phyloP scores from a whole-genome alignment of 2,888 invertebrate species.

The Tetrapedia diversipes region DNA sequence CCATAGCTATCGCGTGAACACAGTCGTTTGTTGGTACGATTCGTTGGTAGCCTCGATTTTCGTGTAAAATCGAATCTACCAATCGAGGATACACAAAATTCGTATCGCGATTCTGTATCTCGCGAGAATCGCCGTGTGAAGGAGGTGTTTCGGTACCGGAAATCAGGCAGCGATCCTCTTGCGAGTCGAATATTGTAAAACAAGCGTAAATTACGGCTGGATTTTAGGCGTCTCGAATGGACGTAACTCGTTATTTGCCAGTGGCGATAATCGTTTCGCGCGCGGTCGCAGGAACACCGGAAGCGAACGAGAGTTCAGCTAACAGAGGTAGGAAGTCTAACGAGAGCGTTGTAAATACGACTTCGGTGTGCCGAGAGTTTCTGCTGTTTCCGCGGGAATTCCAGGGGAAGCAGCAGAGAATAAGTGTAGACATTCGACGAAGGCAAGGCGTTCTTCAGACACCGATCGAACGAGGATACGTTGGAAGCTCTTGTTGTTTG shows the following conservation, averaged over 20 bases:
- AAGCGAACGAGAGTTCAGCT: constrained; percentile 19
- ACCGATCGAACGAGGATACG: constrained; percentile 2
- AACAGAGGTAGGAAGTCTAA: constrained; percentile 3
- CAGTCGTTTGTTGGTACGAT: too few relatives aligned
- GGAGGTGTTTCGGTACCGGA: neutral
- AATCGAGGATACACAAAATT: too few relatives aligned
- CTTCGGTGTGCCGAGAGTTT: constrained; percentile 9
- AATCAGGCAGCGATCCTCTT: too few relatives aligned
- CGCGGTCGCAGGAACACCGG: constrained; percentile 7
- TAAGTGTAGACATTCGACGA: neutral
- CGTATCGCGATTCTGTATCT: too few relatives aligned
- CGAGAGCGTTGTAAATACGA: constrained; percentile 39
- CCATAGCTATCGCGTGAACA: too few relatives aligned
- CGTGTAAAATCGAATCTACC: too few relatives aligned
- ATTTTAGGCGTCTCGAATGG: neutral
- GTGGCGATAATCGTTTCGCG: constrained; percentile 7
- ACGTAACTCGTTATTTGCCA: neutral
- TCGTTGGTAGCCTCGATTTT: too few relatives aligned
- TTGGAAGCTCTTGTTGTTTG: constrained; percentile 43
- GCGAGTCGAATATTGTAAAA: neutral
- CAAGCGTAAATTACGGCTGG: constrained; percentile 5
- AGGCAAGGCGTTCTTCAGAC: neutral
- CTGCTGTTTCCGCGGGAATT: constrained; percentile 11
- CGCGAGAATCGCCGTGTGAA: too few relatives aligned
- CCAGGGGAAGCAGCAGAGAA: neutral